Base-by-base conservation (phyloP, 1,140 invertebrate genomes). In the Zaprionus inermis region DNA sequence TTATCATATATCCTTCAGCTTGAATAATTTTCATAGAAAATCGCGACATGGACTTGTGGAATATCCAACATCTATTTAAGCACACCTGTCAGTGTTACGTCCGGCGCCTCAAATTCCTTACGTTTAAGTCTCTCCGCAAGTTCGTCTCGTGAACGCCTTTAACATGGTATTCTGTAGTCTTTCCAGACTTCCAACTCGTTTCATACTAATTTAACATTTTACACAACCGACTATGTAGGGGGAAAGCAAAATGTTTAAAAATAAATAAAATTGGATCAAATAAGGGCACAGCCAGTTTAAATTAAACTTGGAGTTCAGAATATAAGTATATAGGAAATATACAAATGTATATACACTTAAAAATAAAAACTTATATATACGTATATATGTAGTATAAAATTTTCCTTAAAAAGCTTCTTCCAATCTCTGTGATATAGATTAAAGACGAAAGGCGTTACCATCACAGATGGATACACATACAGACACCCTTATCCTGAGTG, bases 1-100 rank as follows among this genome's bases (percentile, higher is more conserved):
- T 92, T 92, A 92, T 92, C 91, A 92, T 92, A 92, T 90, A 92
- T 91, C 89, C 91, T 92, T 92, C 89, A 91, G 81, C 90, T 86
- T 90, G 91, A 92, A 91, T 92, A 91, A 91, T 89, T 92, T 92
- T 82, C 72, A 88, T 90, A 69, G 71, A 84, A 72, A 89, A 76
- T 78, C 78, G 81, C 72, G 85, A 78, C 73, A 64, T 51, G 24
- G 51, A 55, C 38, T 56, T 49, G 14, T 24, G 49, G 18, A 38
- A 28, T 34, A 46, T 41, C 36, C 57, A 69, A 18, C 60, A 63
- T 41, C 16, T 20, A 49, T 22, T 41, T 14, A 55, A 65, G 60
- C 59, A 69, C 72, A 74, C 67, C 72, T 78, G 60, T 74, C 64
- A 46, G 24, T 51, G 32, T 44, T 30, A 18, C 44, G 1, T 22